phyloP scores from a whole-genome alignment of 2,113 vertebrate genomes.

The Argyrosomus japonicus region DNA sequence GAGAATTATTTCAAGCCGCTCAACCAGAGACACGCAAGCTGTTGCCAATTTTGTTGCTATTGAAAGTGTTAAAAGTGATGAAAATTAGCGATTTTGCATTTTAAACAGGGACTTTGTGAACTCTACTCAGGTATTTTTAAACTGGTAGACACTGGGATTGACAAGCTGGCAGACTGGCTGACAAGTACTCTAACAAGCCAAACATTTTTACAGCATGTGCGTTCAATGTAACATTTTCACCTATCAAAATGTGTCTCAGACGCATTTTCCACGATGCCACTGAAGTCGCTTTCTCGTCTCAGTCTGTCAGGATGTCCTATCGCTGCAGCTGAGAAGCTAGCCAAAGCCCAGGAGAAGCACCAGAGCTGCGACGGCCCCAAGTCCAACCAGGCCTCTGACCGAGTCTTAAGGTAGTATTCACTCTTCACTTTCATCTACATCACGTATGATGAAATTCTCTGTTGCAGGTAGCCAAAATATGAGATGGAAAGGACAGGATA shows the following conservation, averaged over 20 bases:
- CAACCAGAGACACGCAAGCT: constrained; percentile 66
- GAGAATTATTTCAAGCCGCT: constrained; percentile 57
- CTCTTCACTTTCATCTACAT: constrained; percentile 2
- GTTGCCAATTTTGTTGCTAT: constrained; percentile 47
- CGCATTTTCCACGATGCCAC: not conserved
- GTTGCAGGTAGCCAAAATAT: not conserved
- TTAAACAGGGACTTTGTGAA: constrained; percentile 36
- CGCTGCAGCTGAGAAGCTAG: constrained; percentile 98
- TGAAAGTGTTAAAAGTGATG: constrained; percentile 41
- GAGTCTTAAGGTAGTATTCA: constrained; percentile 94
- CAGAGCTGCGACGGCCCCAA: constrained; percentile 94
- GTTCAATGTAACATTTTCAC: constrained; percentile 28
- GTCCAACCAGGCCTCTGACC: constrained; percentile 95
- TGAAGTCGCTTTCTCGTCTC: constrained; percentile 71
- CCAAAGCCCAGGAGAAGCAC: constrained; percentile 98
- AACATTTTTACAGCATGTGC: constrained; percentile 13
- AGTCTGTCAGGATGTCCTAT: constrained; percentile 99
- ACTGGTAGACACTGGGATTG: not conserved
- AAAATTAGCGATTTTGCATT: constrained; percentile 59
- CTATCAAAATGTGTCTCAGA: not conserved
- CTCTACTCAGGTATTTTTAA: constrained; percentile 11
- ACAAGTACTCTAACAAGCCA: constrained; percentile 31
- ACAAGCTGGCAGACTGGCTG: constrained; percentile 29
- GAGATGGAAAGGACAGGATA: not conserved
- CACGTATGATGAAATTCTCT: not conserved